A percentile compares a stretch with the other conserved stretches of the same genome.
Conservation (phyloP, 2,888 invertebrate species). For the Arrhopalites spinosus region DNA sequence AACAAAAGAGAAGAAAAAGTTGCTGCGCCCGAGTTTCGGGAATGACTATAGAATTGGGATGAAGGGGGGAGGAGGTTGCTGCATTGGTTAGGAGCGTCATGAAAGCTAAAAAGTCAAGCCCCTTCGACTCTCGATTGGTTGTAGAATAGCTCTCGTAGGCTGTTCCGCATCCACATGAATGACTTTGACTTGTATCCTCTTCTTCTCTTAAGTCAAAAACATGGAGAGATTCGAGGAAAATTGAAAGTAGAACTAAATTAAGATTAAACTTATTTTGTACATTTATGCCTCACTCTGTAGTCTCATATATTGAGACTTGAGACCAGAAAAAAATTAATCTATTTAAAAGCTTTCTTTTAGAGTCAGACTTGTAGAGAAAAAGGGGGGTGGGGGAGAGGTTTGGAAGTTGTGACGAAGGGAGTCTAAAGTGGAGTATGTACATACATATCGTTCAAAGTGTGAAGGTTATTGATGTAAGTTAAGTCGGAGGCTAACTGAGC, state of each 20-base stretch:
- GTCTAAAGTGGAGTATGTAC: neutral
- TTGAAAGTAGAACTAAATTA: neutral
- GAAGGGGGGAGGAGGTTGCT: neutral
- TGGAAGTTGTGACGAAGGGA: neutral
- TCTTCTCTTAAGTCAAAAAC: neutral
- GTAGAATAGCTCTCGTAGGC: conserved; percentile 1
- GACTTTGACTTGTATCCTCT: conserved; percentile 13
- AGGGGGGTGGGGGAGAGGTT: neutral
- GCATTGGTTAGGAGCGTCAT: conserved; percentile 13
- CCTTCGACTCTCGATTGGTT: conserved; percentile 31
- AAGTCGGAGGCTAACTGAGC: conserved; percentile 21
- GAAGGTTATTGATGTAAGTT: conserved; percentile 28
- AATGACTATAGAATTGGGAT: neutral
- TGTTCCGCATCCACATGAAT: neutral
- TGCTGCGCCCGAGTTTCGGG: conserved; percentile 15
- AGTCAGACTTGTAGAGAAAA: neutral
- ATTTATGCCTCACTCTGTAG: too few relatives aligned
- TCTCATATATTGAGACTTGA: too few relatives aligned
- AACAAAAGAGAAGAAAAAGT: neutral
- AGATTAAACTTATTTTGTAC: too few relatives aligned
- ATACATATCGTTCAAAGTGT: neutral
- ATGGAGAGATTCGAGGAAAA: neutral
- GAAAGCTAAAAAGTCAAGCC: conserved; percentile 39
- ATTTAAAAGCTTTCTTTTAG: too few relatives aligned
- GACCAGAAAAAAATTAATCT: too few relatives aligned